Base-by-base conservation (phyloP, 2,888 invertebrate genomes). In the Leptinotarsa haldemani region DNA sequence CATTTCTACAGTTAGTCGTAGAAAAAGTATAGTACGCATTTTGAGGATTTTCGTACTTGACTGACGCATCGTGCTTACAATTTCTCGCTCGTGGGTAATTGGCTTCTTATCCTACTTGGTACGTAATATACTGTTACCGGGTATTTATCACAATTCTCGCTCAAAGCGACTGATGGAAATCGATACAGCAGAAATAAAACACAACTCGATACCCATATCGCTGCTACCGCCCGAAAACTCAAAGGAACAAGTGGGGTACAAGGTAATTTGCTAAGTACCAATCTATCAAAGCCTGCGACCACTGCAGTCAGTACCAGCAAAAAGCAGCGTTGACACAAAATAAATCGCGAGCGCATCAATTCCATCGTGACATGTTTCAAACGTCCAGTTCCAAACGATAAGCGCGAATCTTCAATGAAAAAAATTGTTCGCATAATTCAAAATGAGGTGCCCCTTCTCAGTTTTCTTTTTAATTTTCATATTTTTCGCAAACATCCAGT, bases 241-340 rank as follows among this genome's bases (percentile, higher is more conserved):
- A n/a, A n/a, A 61, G 40, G 30, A 30, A n/a, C 18, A 7, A 61
- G 68, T 68, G 68, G 68, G 68, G 68, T 58, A 46, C 56, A 46
- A 56, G 68, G 56, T 56, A 68, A 68, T 53, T 30, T 30, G 46
- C 20, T n/a, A 40, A 53, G 53, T 53, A 53, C 53, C 67, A 67
- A 40, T 67, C 53, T n/a, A 46, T 18, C 40, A 40, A 40, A 40
- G 40, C 9, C 2, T 1, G 40, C 40, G 5, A 25, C n/a, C n/a
- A 61, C 61, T 30, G 16, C 40, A 4, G 25, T 30, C n/a, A 46
- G 56, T 40, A n/a, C 46, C 56, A 13, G 58, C 68, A 46, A 68
- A 68, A 68, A 68, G 68, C 68, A 56, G 68, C 56, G 58, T 68
- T 47, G 46, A 47, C 68, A 68, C 40, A 30, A 61, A 61, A 61